Conservation (phyloP, 2,888 invertebrate genomes). For the Scrobipalpa atriplicella region DNA sequence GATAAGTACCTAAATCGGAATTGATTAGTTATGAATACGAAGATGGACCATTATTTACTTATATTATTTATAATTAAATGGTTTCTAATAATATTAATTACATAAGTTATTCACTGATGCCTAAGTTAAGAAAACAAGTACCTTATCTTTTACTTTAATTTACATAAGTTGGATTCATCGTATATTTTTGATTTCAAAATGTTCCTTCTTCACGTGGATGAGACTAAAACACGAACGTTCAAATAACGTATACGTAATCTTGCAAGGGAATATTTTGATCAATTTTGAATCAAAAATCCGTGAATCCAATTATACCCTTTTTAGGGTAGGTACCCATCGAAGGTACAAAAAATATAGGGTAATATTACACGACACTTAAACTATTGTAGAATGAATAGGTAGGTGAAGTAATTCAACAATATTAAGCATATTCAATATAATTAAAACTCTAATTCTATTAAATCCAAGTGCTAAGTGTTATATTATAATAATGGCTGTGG, state of each 20-base stretch:
- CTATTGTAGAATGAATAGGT: constrained; percentile 45
- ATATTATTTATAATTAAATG: constrained; percentile 34
- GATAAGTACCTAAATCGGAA: constrained; percentile 48
- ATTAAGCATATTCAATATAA: constrained; percentile 52
- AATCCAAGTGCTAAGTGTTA: constrained; percentile 76
- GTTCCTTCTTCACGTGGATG: constrained; percentile 1
- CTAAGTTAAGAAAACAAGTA: constrained; percentile 9
- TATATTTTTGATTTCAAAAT: constrained; percentile 36
- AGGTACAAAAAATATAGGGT: constrained; percentile 30
- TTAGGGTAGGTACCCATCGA: constrained; percentile 33
- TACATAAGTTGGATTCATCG: constrained; percentile 27
- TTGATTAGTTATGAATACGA: constrained; percentile 56
- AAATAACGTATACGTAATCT: constrained; percentile 61
- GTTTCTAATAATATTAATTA: constrained; percentile 29
- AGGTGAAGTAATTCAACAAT: constrained; percentile 49
- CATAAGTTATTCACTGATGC: constrained; percentile 13
- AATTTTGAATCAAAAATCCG: constrained; percentile 33
- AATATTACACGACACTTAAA: constrained; percentile 43
- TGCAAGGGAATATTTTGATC: constrained; percentile 36
- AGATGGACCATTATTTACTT: constrained; percentile 37
- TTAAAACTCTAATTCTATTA: constrained; percentile 58
- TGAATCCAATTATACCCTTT: constrained; percentile 31
- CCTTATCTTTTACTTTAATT: background rate
- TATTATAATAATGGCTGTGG: constrained; percentile 78
- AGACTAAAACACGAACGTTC: constrained; percentile 42